Conservation (phyloP, 2,113 vertebrate species). For the Tauraco erythrolophus region DNA sequence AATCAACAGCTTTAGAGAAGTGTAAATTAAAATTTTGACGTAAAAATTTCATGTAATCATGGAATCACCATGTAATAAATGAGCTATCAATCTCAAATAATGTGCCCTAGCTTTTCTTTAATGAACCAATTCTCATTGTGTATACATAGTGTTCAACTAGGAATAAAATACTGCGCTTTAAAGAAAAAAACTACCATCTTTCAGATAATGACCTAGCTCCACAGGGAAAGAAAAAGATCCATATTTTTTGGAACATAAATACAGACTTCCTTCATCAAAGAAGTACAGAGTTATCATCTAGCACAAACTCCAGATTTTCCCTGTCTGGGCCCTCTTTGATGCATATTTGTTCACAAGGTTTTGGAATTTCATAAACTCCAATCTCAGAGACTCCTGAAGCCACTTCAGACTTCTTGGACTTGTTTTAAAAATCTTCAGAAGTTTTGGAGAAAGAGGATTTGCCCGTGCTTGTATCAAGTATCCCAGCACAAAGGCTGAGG, state of each 20-base stretch:
- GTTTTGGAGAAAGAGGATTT: neutral
- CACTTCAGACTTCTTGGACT: neutral
- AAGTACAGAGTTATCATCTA: neutral
- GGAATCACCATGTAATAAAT: conserved; percentile 1
- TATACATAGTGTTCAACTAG: neutral
- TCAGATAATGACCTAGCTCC: neutral
- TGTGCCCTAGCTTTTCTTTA: neutral
- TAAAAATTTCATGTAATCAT: neutral
- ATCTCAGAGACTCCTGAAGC: neutral
- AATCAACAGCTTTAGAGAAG: neutral
- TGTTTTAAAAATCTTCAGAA: neutral
- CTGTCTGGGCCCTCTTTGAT: neutral
- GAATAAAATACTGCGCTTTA: neutral
- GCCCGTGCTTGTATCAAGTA: neutral
- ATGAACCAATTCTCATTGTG: neutral
- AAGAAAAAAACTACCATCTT: neutral
- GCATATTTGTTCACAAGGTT: neutral
- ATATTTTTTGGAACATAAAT: neutral
- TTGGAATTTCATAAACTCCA: neutral
- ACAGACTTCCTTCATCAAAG: neutral
- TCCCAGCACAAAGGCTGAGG: neutral
- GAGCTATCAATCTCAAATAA: neutral
- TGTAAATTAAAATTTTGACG: neutral
- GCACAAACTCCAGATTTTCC: neutral
- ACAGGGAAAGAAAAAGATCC: neutral